Percentiles rank a stretch among this genome's conserved stretches.
Conservation (phyloP, 1,140 invertebrate genomes). For the Bemisia tabaci region DNA sequence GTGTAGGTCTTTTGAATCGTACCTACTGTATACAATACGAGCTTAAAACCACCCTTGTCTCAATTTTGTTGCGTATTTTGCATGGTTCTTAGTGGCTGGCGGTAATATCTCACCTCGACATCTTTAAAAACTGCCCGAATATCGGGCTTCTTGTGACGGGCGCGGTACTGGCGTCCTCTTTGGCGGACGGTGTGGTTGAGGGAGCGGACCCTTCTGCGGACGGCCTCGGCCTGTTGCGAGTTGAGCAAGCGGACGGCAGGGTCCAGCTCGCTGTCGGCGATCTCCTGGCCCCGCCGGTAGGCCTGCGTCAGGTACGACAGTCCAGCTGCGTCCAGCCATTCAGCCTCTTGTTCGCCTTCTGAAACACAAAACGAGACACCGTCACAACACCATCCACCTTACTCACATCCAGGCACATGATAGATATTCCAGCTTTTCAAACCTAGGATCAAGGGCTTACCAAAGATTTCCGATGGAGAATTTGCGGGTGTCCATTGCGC, state of each 20-base stretch:
- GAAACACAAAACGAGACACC: conserved; percentile 10
- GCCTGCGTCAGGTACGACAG: conserved; percentile 38
- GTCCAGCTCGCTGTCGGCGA: conserved; percentile 41
- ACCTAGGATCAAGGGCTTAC: too few species aligned
- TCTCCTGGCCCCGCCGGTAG: conserved; percentile 42
- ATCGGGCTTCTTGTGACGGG: conserved; percentile 49
- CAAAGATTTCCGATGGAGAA: too few species aligned
- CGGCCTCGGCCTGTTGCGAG: conserved; percentile 55
- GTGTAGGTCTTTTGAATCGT: too few species aligned
- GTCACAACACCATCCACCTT: too few species aligned
- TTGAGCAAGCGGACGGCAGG: conserved; percentile 40
- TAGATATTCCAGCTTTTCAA: too few species aligned
- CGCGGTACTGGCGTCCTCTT: conserved; percentile 43
- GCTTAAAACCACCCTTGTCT: too few species aligned
- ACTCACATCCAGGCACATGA: too few species aligned
- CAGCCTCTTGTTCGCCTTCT: conserved; percentile 44
- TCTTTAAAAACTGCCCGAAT: conserved; percentile 66
- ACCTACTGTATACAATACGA: too few species aligned
- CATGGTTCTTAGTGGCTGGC: too few species aligned
- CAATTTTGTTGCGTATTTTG: too few species aligned
- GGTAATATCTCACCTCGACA: conserved; percentile 55
- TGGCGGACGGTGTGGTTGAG: conserved; percentile 63
- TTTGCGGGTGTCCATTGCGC: too few species aligned
- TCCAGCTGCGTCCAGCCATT: conserved; percentile 43
- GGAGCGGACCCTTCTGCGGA: conserved; percentile 54